phyloP scores from a whole-genome alignment of 2,113 vertebrate species.

The Mobula birostris region DNA sequence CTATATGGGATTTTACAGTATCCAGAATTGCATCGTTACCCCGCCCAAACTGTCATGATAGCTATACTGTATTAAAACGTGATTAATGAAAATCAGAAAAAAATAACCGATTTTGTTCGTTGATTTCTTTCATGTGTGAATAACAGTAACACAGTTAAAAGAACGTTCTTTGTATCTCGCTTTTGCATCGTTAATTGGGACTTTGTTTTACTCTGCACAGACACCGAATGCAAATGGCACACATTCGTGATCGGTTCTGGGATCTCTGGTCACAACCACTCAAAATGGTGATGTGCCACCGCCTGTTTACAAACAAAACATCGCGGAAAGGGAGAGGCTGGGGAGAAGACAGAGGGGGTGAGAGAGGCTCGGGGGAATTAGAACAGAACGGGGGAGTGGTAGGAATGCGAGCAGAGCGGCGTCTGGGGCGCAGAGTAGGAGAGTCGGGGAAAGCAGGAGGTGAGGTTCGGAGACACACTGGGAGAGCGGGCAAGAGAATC shows the following conservation, averaged over 20 bases:
- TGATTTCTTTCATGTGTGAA: neutral
- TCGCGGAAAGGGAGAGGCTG: neutral
- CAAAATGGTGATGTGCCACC: neutral
- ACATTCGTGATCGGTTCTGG: no score
- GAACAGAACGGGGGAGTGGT: no score
- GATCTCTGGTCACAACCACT: no score
- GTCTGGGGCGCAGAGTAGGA: no score
- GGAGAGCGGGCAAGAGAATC: no score
- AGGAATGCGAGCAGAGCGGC: no score
- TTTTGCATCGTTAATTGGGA: neutral
- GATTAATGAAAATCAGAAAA: neutral
- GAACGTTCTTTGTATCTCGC: neutral
- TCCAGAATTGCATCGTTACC: neutral
- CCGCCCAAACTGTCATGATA: neutral
- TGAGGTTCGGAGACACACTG: no score
- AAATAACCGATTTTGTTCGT: neutral
- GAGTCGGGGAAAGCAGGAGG: no score
- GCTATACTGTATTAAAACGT: neutral
- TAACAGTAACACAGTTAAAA: neutral
- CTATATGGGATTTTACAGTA: neutral
- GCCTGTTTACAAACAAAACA: slow-evolving; percentile 5
- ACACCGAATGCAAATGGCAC: neutral
- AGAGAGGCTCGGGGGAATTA: no score
- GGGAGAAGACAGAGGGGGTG: neutral
- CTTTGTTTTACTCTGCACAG: no score